These are phyloP conservation scores for Cecidostiba fungosa DNA, from an alignment of 2,888 invertebrate species.

Conservation along the genomic window DNA sequence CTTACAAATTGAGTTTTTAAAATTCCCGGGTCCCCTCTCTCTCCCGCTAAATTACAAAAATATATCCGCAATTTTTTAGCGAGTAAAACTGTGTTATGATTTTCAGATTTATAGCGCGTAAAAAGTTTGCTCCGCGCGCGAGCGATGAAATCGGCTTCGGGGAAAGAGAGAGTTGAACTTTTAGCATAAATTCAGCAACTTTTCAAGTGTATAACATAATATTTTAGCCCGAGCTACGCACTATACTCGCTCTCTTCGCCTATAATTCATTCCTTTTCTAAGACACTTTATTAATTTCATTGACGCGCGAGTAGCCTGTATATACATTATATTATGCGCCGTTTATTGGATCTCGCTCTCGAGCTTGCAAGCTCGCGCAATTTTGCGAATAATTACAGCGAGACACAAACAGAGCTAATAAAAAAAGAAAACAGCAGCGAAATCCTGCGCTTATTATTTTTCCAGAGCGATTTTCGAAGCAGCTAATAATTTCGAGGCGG, in stretches of 20 bases:
- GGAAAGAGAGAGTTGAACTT: conserved; percentile 25
- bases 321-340: neutral
- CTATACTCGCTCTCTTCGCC: neutral
- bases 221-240: conserved; percentile 37
- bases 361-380: too few relatives aligned
- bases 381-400: too few relatives aligned
- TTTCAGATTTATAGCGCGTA: conserved; percentile 52
- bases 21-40: neutral
- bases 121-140: conserved; percentile 30
- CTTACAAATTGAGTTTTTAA: neutral
- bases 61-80: conserved; percentile 2
- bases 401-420: too few relatives aligned
- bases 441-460: too few relatives aligned
- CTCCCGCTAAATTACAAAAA: conserved; percentile 12
- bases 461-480: neutral
- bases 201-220: conserved; percentile 52
- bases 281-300: conserved; percentile 60
- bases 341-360: too few relatives aligned
- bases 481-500: neutral
- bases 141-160: conserved; percentile 48
- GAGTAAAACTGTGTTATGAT: conserved; percentile 40
- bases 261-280: conserved; percentile 41
- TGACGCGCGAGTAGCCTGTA: too few relatives aligned
- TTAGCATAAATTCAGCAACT: conserved; percentile 55
- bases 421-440: too few relatives aligned